Percentiles rank a stretch among this genome's conserved stretches.
These are phyloP conservation scores for Bellardia pandia DNA, from an alignment of 2,888 invertebrate genomes.

Conservation along the genomic window DNA sequence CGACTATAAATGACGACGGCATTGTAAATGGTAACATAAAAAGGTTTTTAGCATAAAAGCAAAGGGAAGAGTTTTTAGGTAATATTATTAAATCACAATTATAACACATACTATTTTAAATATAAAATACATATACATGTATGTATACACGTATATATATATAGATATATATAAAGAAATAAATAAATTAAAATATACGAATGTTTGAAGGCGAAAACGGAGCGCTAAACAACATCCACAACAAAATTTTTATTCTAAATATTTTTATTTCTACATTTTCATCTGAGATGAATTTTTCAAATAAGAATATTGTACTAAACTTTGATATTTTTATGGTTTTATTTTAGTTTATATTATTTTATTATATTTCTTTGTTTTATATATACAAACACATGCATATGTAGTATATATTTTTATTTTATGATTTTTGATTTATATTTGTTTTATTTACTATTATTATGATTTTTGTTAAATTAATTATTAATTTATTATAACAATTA, in stretches of 20 bases:
- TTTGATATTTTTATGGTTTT: constrained; percentile 72
- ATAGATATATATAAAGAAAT: neutral
- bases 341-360: constrained; percentile 59
- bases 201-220: constrained; percentile 55
- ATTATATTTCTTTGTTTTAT: neutral
- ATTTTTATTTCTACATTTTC: constrained; percentile 71
- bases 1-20: neutral
- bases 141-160: neutral
- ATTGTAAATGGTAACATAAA: constrained; percentile 8
- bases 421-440: constrained; percentile 71
- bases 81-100: constrained; percentile 50
- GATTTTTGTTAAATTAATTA: constrained; percentile 71
- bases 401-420: constrained; percentile 57
- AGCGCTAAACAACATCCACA: constrained; percentile 56
- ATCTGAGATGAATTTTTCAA: constrained; percentile 74
- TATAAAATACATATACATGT: constrained; percentile 35
- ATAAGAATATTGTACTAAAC: constrained; percentile 66
- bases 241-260: constrained; percentile 41
- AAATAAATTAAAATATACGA: neutral
- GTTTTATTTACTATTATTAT: constrained; percentile 73
- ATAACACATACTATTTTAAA: constrained; percentile 36
- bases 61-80: constrained; percentile 44
- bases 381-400: neutral
- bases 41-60: constrained; percentile 46
- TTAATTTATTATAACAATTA: constrained; percentile 68